A percentile compares a stretch with the other conserved stretches of the same genome.
Conservation (phyloP, 2,888 invertebrate species). For the Lathronympha strigana region DNA sequence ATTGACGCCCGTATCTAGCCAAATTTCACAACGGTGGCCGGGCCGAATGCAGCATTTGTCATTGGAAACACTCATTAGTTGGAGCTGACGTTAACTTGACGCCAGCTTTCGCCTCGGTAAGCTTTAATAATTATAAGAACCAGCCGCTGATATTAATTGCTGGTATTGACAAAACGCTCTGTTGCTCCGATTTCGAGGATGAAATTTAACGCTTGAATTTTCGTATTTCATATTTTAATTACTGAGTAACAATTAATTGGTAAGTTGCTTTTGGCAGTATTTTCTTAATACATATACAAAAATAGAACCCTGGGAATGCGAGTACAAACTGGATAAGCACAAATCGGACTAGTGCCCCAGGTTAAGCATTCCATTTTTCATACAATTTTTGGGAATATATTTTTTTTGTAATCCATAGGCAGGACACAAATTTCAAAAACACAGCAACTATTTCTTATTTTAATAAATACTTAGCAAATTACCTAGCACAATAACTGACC, state of each 20-base stretch:
- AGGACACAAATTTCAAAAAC: neutral
- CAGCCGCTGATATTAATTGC: constrained; percentile 75
- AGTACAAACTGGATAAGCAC: too few relatives aligned
- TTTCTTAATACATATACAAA: neutral
- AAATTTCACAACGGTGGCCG: constrained; percentile 58
- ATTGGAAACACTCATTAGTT: constrained; percentile 78
- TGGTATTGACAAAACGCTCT: constrained; percentile 74
- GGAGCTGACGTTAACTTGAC: constrained; percentile 80
- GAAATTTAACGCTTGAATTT: constrained; percentile 39
- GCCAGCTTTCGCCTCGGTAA: constrained; percentile 68
- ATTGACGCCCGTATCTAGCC: constrained; percentile 58
- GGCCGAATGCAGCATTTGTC: constrained; percentile 76
- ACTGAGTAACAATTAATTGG: constrained; percentile 32
- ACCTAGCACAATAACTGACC: constrained; percentile 2
- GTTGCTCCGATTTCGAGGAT: constrained; percentile 54
- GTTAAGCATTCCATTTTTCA: too few relatives aligned
- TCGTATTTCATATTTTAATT: constrained; percentile 41
- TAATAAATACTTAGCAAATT: constrained; percentile 9
- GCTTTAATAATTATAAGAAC: constrained; percentile 79
- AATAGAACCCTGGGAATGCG: too few relatives aligned
- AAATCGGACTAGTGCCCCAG: too few relatives aligned
- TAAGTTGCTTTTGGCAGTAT: constrained; percentile 19
- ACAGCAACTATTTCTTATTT: neutral
- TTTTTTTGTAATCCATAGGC: neutral
- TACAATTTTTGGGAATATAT: too few relatives aligned